Evolutionary conservation across 2,797 vertebrate species (phyloP), one percentile per base, ranked within the genome.

Genomic region (Pelochelys cantorii): DNA sequence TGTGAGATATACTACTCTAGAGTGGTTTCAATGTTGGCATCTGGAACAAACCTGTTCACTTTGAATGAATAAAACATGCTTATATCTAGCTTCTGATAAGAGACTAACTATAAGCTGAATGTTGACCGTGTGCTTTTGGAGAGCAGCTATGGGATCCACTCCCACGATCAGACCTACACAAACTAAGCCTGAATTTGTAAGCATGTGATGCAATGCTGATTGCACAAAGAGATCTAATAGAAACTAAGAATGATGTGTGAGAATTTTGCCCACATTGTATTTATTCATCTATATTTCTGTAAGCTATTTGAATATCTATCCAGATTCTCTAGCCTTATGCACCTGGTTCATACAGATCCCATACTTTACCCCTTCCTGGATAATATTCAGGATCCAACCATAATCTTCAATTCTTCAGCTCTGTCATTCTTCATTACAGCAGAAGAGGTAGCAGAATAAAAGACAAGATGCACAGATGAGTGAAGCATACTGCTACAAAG

Each of bases 371-470:
- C 59, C 12, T 0, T 55, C 87, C 0, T 0, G 62, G 92, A 86
- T 48, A 29, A 77, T 93, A 86, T 53, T 25, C 55, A 85, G 65
- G 57, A 56, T 3, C 31, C 17, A 31, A 57, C 9, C 34, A 34
- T 93, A 89, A 88, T 88, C 52, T 1, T 97, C 93, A 87, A 78
- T n/a, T 81, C 60, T 68, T 90, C 52, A 0, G 56, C 54, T 90
- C 90, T 93, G 90, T 85, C 60, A 88, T 86, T 86, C 75, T 77
- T 96, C 86, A 93, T 96, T 95, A 95, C 91, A 94, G 85, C 87
- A 97, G 94, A 95, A 95, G 95, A 96, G 90, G 85, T 88, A 95
- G 90, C 84, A 85, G 96, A 96, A 95, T 92, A 96, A 95, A 97
- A 96, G 93, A 89, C 84, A 86, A 90, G 87, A 94, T 93, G 85